These are phyloP conservation scores for Torymus tubicola DNA, from an alignment of 2,888 invertebrate genomes.

Conservation along the genomic window DNA sequence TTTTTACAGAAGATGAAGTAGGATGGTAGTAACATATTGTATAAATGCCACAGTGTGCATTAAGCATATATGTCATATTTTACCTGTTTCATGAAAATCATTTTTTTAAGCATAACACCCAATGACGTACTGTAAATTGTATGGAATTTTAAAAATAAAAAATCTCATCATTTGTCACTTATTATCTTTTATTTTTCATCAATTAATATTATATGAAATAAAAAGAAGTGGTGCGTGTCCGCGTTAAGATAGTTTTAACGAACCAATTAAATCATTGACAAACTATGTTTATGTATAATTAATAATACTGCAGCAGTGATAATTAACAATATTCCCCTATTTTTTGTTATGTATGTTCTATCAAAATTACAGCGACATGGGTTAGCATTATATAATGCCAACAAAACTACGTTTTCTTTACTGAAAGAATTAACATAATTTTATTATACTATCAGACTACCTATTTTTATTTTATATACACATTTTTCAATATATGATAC, in stretches of 20 bases:
- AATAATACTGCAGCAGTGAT: slow-evolving; percentile 29
- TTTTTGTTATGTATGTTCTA: slow-evolving; percentile 25
- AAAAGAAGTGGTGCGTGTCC: slow-evolving; percentile 60
- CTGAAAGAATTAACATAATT: slow-evolving; percentile 24
- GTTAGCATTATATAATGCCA: slow-evolving; percentile 13
- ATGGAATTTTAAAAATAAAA: slow-evolving; percentile 41
- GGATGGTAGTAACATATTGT: neutral
- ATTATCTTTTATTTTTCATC: slow-evolving; percentile 24
- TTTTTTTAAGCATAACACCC: slow-evolving; percentile 13
- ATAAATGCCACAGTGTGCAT: neutral
- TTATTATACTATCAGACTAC: no score
- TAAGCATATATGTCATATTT: no score
- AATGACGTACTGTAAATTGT: slow-evolving; percentile 26
- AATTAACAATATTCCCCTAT: slow-evolving; percentile 4
- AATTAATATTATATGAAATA: slow-evolving; percentile 14
- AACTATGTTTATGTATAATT: slow-evolving; percentile 60
- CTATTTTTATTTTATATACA: slow-evolving; percentile 13
- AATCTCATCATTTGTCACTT: slow-evolving; percentile 42
- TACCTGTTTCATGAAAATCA: slow-evolving; percentile 5
- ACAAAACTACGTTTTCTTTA: slow-evolving; percentile 23
- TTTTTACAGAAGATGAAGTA: slow-evolving; percentile 40
- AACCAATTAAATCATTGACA: slow-evolving; percentile 64
- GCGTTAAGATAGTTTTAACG: slow-evolving; percentile 64
- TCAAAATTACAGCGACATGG: slow-evolving; percentile 26
- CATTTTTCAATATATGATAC: slow-evolving; percentile 16